Conservation (phyloP, 2,888 invertebrate genomes). For the Cantharis lateralis region DNA sequence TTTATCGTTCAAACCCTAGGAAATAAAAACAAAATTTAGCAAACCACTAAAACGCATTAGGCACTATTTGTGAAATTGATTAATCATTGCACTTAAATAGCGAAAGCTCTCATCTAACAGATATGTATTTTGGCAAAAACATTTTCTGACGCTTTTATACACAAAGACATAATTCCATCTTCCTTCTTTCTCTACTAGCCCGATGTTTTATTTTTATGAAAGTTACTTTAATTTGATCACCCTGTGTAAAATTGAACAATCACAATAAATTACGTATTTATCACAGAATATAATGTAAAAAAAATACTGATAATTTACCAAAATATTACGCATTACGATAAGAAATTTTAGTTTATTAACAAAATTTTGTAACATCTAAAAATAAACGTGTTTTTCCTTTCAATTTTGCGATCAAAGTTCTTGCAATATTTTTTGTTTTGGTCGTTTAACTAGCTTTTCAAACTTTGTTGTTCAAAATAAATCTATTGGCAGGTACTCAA, state of each 20-base stretch:
- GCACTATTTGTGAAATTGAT: background rate
- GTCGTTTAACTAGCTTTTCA: background rate
- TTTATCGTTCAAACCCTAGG: constrained; percentile 71
- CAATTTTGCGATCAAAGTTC: background rate
- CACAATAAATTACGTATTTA: background rate
- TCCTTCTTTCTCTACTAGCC: background rate
- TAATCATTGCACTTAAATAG: background rate
- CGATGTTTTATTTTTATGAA: background rate
- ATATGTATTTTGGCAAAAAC: background rate
- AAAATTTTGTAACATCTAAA: background rate
- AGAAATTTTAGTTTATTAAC: background rate
- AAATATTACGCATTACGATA: background rate
- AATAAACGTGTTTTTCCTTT: background rate
- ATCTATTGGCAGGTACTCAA: background rate
- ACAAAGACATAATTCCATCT: background rate
- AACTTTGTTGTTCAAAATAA: background rate
- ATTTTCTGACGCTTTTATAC: background rate
- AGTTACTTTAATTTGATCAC: background rate
- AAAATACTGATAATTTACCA: background rate
- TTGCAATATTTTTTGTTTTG: background rate
- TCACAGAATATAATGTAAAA: background rate
- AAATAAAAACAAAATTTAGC: constrained; percentile 15
- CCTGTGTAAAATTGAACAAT: background rate
- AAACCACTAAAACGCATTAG: background rate
- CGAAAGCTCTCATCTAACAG: background rate